Conservation (phyloP, 2,797 vertebrate genomes). For the Botia kubotai region DNA sequence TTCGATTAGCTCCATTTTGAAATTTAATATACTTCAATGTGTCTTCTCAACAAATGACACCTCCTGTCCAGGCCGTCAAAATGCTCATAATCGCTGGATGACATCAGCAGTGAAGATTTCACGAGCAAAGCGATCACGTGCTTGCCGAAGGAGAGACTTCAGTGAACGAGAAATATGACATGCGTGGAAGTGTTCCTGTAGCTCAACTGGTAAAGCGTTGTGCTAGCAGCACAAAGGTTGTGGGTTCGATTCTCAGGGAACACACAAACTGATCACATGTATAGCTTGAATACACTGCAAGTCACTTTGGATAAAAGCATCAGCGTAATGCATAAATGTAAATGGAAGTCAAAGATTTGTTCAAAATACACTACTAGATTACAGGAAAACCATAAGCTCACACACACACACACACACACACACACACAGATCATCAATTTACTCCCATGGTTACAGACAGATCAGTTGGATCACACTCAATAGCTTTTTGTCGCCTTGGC, state of each 20-base stretch:
- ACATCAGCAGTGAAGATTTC: neutral
- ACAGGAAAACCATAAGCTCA: neutral
- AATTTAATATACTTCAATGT: neutral
- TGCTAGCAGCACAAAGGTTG: too few species aligned
- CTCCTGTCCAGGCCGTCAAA: neutral
- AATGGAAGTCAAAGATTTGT: neutral
- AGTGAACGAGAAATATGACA: neutral
- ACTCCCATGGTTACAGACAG: conserved; percentile 41
- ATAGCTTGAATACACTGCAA: too few species aligned
- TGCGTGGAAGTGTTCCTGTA: neutral
- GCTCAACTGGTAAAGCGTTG: too few species aligned
- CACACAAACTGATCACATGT: too few species aligned
- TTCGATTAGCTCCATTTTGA: neutral
- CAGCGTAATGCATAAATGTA: too few species aligned
- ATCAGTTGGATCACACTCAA: conserved; percentile 47
- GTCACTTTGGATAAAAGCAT: too few species aligned
- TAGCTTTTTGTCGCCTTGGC: conserved; percentile 44
- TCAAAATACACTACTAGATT: neutral
- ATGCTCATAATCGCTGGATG: neutral
- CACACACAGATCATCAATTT: conserved; percentile 48
- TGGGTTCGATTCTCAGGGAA: too few species aligned
- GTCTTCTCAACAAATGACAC: neutral
- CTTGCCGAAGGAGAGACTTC: neutral
- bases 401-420: conserved; percentile 38
- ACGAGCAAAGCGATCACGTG: neutral